Base-by-base conservation (phyloP, 2,797 vertebrate genomes). In the Tachyglossus aculeatus region DNA sequence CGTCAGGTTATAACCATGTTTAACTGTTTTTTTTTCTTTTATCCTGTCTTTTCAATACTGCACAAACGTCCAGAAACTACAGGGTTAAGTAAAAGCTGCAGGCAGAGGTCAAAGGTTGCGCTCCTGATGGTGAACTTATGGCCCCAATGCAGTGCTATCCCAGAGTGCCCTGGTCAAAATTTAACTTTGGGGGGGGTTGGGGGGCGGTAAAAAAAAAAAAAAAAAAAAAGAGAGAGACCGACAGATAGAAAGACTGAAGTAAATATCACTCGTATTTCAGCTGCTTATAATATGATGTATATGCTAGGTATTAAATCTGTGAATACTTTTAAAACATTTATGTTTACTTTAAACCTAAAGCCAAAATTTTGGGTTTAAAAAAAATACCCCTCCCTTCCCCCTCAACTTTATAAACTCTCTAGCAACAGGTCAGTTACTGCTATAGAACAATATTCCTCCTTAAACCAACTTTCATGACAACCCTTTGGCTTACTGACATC, bases 1-100 rank as follows among this genome's bases (percentile, higher is more conserved):
- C 93, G 82, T 96, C 92, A 94, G 94, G 93, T 94, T 95, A 95
- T 94, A 94, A 92, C 93, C 94, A 94, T 88, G 90, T 93, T 94
- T 95, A 91, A 90, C 87, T 85, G 74, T 83, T 91, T 84, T 91
- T 90, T 91, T 91, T 86, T 89, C 87, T 90, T 89, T 82, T 86
- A 88, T 90, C 90, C 88, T 90, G 83, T 92, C 87, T 93, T 90
- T 90, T 93, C 93, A 95, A 94, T 94, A 95, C 94, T 94, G 92
- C 93, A 93, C 92, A 91, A 92, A 94, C 67, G 88, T 94, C 93
- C 94, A 92, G 90, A 94, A 94, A 93, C 93, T 93, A 94, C 91
- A 91, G 91, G 89, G 91, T 93, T 93, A 92, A 89, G 89, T 91
- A 91, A 92, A 90, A 91, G 91, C 91, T 88, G 91, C 92, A 90